Evolutionary conservation across 2,888 invertebrate species (phyloP), one percentile per base, ranked within the genome.

Genomic region (Reticulitermes lucifugus): DNA sequence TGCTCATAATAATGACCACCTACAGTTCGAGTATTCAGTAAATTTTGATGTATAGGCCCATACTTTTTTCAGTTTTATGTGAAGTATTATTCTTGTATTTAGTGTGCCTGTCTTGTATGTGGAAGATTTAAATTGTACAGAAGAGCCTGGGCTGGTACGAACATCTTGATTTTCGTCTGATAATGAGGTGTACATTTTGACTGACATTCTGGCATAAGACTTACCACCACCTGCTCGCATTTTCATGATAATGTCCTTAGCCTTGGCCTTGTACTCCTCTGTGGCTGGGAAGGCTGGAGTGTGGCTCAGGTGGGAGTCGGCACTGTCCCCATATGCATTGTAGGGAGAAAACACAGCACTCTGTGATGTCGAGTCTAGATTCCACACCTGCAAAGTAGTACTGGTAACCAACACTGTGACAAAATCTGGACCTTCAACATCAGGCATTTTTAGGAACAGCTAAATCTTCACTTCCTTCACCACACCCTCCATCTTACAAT

Each of bases 221-320:
- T 88, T 86, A 92, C 93, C 93, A 87, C 94, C 94, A 75, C 90
- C 89, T 2, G 94, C 93, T 70, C 90, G 89, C 81, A 94, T 90
- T 87, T 92, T 90, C 85, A 92, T 91, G 60, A 94, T 91, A 87
- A 93, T 93, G 87, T 92, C 89, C 88, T 93, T 93, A 0, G 94
- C 94, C 88, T 93, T 93, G 25, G 91, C 91, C 25, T 94, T 92
- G 89, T 94, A 94, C 59, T 92, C 92, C 18, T 65, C 51, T 0
- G 92, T 93, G 22, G 92, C 94, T 60, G 90, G 91, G 43, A 87
- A 86, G 60, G 94, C 93, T 83, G 93, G 92, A 59, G 93, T 88
- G 88, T 1, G 88, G 88, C 84, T 81, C 18, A 83, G 46, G 80
- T 84, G 73, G 7, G 83, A 73, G 43, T 79, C 65, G 35, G 85